A percentile compares a stretch with the other conserved stretches of the same genome.
phyloP scores from a whole-genome alignment of 2,113 vertebrate species.

The Typhlomys cinereus region DNA sequence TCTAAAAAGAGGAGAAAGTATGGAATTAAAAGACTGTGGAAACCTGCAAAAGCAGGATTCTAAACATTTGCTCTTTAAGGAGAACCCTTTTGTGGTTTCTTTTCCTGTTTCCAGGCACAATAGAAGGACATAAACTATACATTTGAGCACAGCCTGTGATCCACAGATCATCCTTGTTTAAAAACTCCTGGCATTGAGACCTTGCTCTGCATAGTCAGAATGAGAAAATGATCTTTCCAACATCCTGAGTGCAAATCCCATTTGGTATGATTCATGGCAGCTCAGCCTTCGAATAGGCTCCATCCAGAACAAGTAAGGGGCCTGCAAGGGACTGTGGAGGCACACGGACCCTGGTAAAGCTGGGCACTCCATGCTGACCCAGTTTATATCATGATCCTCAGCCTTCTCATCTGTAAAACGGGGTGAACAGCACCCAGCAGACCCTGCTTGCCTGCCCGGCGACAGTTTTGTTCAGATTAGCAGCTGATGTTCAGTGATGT shows the following conservation, averaged over 20 bases:
- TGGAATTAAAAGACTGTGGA: constrained; percentile 32
- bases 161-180: not conserved
- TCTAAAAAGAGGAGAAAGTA: constrained; percentile 29
- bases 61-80: constrained; percentile 28
- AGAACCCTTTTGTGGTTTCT: not conserved
- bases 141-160: not conserved
- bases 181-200: not conserved
- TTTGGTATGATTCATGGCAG: not conserved
- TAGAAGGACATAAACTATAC: constrained; percentile 7
- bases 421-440: not conserved
- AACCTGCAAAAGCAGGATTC: not conserved
- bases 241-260: not conserved
- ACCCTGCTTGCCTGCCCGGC: not conserved
- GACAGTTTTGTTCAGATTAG: not conserved
- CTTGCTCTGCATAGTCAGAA: not conserved
- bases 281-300: constrained; percentile 9
- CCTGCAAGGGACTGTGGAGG: not conserved
- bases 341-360: not conserved
- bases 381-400: not conserved
- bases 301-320: not conserved
- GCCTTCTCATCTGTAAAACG: constrained; percentile 1
- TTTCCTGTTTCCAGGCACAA: not conserved
- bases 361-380: not conserved
- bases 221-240: constrained; percentile 1
- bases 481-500: not conserved